phyloP scores from a whole-genome alignment of 2,888 invertebrate species.

The Amphipyra berbera region DNA sequence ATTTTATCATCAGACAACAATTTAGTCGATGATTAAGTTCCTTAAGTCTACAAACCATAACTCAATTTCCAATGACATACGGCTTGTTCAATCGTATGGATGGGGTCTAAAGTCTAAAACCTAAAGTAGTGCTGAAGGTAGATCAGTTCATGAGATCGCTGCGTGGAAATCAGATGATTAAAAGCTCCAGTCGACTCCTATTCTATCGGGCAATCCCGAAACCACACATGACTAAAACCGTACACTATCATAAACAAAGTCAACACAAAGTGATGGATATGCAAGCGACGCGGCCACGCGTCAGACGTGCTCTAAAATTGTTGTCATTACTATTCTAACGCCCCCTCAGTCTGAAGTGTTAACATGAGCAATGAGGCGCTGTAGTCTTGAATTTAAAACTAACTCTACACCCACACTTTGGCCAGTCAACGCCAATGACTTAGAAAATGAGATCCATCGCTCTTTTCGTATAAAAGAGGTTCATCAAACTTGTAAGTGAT shows the following conservation, averaged over 20 bases:
- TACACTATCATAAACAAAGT: too few relatives aligned
- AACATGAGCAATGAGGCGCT: conserved; percentile 44
- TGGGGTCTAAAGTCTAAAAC: too few relatives aligned
- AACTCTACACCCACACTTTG: conserved; percentile 1
- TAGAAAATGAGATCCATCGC: conserved; percentile 1
- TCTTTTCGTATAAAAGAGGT: conserved; percentile 5
- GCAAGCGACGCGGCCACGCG: not conserved
- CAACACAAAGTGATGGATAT: not conserved
- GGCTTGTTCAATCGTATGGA: too few relatives aligned
- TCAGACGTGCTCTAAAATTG: conserved; percentile 1
- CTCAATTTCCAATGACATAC: too few relatives aligned
- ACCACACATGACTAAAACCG: not conserved
- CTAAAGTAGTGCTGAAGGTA: too few relatives aligned
- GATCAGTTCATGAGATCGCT: too few relatives aligned
- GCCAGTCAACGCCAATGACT: conserved; percentile 10
- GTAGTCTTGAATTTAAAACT: conserved; percentile 25
- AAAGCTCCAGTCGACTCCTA: too few relatives aligned
- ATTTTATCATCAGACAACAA: too few relatives aligned
- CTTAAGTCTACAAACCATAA: too few relatives aligned
- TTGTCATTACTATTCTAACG: conserved; percentile 39
- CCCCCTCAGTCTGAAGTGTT: conserved; percentile 26
- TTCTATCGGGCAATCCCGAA: too few relatives aligned
- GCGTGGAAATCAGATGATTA: too few relatives aligned
- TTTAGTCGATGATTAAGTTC: too few relatives aligned
- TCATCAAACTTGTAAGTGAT: conserved; percentile 15